Evolutionary conservation across 2,888 invertebrate species (phyloP).

Genomic region (Nowickia ferox): DNA sequence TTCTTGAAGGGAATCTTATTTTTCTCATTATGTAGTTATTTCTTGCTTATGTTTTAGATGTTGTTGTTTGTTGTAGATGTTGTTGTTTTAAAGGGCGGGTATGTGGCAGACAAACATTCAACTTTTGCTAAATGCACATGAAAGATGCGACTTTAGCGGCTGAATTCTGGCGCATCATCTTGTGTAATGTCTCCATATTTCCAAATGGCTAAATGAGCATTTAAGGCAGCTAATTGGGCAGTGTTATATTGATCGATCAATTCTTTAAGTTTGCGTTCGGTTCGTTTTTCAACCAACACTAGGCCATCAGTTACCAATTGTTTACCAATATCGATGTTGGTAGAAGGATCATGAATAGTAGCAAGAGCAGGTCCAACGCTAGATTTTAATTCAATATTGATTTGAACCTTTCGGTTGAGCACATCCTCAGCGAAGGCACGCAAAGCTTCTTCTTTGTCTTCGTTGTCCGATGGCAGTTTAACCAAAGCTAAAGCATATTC

Average conservation of each 20-base stretch:
- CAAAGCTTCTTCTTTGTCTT: constrained; percentile 90
- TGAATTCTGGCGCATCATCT: constrained; percentile 83
- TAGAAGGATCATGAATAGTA: constrained; percentile 81
- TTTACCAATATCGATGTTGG: constrained; percentile 85
- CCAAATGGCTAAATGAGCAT: constrained; percentile 95
- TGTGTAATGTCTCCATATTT: constrained; percentile 96
- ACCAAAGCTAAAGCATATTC: constrained; percentile 94
- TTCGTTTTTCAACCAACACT: constrained; percentile 90
- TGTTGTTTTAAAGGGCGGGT: constrained; percentile 82
- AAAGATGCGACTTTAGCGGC: constrained; percentile 79
- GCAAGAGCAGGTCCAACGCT: constrained; percentile 80
- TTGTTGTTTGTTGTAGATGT: constrained; percentile 73
- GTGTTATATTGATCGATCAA: constrained; percentile 91
- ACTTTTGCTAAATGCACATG: constrained; percentile 75
- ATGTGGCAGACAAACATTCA: constrained; percentile 83
- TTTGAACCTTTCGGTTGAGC: constrained; percentile 89
- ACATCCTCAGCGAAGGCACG: constrained; percentile 86
- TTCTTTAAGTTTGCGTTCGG: constrained; percentile 91
- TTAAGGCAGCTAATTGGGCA: constrained; percentile 94
- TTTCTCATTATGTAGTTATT: constrained; percentile 59
- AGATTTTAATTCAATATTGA: constrained; percentile 92
- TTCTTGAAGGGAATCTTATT: constrained; percentile 39
- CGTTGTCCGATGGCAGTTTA: constrained; percentile 93
- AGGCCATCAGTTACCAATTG: constrained; percentile 93
- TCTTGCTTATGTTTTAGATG: constrained; percentile 68